These are phyloP conservation scores for Dreissena polymorpha DNA, from an alignment of 1,140 invertebrate genomes.

Conservation along the genomic window DNA sequence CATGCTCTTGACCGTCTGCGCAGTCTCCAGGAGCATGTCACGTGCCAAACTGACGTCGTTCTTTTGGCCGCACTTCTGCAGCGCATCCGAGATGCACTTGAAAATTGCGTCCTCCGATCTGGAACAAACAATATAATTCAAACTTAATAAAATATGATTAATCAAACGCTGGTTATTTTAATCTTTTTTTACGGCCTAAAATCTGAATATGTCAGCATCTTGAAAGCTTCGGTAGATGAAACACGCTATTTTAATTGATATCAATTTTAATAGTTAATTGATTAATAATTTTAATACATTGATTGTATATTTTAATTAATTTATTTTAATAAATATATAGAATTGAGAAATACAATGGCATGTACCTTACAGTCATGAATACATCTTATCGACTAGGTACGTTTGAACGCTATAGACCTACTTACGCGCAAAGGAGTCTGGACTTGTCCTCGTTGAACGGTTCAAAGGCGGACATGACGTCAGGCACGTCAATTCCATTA, in stretches of 20 bases:
- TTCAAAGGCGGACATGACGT: slow-evolving; percentile 51
- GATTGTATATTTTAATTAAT: no score
- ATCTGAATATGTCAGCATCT: no score
- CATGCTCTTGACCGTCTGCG: slow-evolving; percentile 45
- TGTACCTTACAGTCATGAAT: no score
- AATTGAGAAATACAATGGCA: no score
- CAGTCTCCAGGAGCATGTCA: slow-evolving; percentile 45
- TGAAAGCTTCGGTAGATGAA: no score
- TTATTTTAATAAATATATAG: no score
- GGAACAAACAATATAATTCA: not conserved
- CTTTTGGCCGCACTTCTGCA: slow-evolving; percentile 14
- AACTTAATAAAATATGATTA: not conserved
- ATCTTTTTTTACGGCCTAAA: no score
- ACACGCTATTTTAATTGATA: no score
- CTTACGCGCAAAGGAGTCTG: slow-evolving; percentile 47
- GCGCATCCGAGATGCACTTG: slow-evolving; percentile 24
- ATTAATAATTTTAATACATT: no score
- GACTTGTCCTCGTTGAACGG: slow-evolving; percentile 49
- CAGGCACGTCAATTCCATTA: slow-evolving; percentile 47
- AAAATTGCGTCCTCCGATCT: slow-evolving; percentile 45
- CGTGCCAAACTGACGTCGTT: slow-evolving; percentile 32
- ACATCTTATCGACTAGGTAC: no score
- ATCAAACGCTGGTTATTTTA: no score
- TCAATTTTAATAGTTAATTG: no score
- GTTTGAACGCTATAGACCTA: not conserved